Conservation (phyloP, 2,888 invertebrate genomes). For the Lepas anatifera region DNA sequence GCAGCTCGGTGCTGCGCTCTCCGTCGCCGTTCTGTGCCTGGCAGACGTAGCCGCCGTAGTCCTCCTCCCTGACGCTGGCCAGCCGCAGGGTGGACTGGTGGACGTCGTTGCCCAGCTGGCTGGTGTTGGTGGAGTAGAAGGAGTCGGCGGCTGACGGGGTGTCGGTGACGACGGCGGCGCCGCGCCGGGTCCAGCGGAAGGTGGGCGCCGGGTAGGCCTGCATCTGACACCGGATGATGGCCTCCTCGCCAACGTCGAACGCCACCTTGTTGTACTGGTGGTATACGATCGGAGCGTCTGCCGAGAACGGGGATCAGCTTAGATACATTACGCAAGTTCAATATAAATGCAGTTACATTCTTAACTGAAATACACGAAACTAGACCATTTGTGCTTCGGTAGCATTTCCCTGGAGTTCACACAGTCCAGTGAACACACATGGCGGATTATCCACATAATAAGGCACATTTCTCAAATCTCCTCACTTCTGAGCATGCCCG, state of each 20-base stretch:
- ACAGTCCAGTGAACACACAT: no score
- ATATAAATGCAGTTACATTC: no score
- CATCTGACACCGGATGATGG: slow-evolving; percentile 74
- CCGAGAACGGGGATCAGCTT: slow-evolving; percentile 25
- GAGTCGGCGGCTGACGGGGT: slow-evolving; percentile 60
- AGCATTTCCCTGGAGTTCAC: no score
- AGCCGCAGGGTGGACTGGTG: slow-evolving; percentile 48
- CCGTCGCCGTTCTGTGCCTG: slow-evolving; percentile 82
- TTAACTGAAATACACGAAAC: no score
- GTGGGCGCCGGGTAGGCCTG: slow-evolving; percentile 86
- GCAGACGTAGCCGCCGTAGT: slow-evolving; percentile 77
- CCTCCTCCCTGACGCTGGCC: slow-evolving; percentile 65
- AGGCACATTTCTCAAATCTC: no score
- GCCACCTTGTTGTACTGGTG: slow-evolving; percentile 57
- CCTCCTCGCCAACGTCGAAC: slow-evolving; percentile 67
- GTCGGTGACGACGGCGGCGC: slow-evolving; percentile 68
- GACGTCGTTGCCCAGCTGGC: slow-evolving; percentile 22
- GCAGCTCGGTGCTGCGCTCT: slow-evolving; percentile 44
- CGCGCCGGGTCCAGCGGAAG: slow-evolving; percentile 57
- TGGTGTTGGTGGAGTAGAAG: slow-evolving; percentile 32
- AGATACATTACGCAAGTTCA: no score
- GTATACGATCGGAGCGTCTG: slow-evolving; percentile 73
- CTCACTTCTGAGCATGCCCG: no score
- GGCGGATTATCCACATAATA: no score
- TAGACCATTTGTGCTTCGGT: no score